Conservation (phyloP, 2,113 vertebrate genomes). For the Chauna torquata region DNA sequence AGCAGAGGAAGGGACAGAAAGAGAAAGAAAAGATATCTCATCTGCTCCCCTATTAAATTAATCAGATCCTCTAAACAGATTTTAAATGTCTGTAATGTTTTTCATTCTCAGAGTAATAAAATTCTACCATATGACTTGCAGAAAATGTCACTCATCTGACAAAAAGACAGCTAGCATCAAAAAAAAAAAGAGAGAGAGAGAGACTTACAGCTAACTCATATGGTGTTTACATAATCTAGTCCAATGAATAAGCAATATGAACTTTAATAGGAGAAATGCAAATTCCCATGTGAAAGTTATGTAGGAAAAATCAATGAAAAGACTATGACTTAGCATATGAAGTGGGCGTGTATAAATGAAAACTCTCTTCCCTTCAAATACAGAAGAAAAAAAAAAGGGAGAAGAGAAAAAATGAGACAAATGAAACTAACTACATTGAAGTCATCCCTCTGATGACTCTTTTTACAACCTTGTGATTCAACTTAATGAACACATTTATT, state of each 20-base stretch:
- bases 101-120: slow-evolving; percentile 26
- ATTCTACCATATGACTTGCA: neutral
- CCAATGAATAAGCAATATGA: neutral
- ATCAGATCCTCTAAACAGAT: slow-evolving; percentile 31
- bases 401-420: neutral
- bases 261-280: neutral
- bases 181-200: neutral
- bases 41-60: neutral
- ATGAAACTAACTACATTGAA: neutral
- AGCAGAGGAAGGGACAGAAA: neutral
- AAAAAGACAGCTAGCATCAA: neutral
- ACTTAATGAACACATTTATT: slow-evolving; percentile 34
- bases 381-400: neutral
- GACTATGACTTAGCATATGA: neutral
- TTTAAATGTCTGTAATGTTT: slow-evolving; percentile 29
- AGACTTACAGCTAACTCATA: neutral
- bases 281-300: neutral
- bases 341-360: neutral
- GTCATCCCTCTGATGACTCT: neutral
- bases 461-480: neutral
- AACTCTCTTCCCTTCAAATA: neutral
- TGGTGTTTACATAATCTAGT: neutral
- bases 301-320: neutral
- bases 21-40: neutral
- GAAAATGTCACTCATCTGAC: neutral